A percentile compares a stretch with the other conserved stretches of the same genome.
phyloP scores from a whole-genome alignment of 2,113 vertebrate genomes.

The Barnardius zonarius region DNA sequence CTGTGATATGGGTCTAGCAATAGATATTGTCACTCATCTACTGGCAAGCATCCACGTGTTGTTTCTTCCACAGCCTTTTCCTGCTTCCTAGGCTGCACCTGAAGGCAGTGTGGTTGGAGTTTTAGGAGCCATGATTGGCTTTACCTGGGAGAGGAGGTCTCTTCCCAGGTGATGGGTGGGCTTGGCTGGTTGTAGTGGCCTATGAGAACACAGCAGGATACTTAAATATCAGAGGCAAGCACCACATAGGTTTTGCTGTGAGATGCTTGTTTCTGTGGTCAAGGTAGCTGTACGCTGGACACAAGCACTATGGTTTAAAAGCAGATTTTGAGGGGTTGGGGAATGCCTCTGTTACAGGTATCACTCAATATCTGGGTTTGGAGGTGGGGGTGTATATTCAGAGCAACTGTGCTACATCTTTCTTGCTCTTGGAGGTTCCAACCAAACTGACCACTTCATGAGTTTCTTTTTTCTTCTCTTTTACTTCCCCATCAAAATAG shows the following conservation, averaged over 20 bases:
- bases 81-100: background rate
- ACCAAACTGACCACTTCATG: background rate
- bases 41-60: background rate
- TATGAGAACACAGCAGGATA: background rate
- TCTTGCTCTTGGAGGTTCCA: background rate
- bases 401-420: background rate
- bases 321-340: background rate
- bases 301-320: background rate
- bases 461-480: background rate
- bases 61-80: background rate
- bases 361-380: background rate
- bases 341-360: background rate
- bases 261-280: rapidly evolving
- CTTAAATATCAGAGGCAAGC: background rate
- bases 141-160: background rate
- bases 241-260: rapidly evolving
- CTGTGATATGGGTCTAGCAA: background rate
- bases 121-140: background rate
- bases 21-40: background rate
- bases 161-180: background rate
- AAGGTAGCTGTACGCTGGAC: rapidly evolving
- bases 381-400: background rate
- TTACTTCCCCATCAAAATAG: background rate
- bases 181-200: background rate
- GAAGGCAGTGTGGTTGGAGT: background rate